phyloP scores from a whole-genome alignment of 2,797 vertebrate species.

The Pangasius sanitwongsei region DNA sequence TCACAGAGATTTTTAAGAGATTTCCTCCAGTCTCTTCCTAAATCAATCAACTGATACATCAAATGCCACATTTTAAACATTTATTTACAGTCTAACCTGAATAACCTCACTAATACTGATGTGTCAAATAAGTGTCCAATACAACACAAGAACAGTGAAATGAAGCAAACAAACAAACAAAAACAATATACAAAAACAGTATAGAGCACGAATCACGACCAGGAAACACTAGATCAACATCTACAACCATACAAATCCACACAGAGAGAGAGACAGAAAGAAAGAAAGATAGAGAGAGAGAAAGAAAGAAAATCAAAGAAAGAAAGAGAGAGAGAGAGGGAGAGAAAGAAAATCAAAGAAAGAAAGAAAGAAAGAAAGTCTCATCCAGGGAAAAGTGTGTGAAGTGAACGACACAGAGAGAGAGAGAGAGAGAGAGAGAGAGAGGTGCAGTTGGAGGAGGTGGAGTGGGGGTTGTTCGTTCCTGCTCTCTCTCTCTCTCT shows the following conservation, averaged over 20 bases:
- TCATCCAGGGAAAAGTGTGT: neutral
- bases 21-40: neutral
- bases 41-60: neutral
- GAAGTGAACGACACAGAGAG: slow-evolving; percentile 33
- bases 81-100: neutral
- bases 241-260: neutral
- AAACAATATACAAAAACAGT: neutral
- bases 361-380: neutral
- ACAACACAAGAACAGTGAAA: neutral
- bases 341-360: neutral
- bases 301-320: neutral
- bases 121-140: neutral
- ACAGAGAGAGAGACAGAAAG: neutral
- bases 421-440: slow-evolving; percentile 41
- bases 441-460: slow-evolving; percentile 23
- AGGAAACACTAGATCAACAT: neutral
- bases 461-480: slow-evolving; percentile 55
- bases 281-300: neutral
- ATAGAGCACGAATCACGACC: neutral
- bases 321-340: neutral
- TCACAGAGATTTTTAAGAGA: neutral
- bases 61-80: neutral
- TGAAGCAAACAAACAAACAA: neutral
- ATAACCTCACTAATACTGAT: neutral
- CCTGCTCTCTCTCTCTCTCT: slow-evolving; percentile 46